Evolutionary conservation across 1,140 invertebrate species (phyloP).

Genomic region (Pseudomyrmex dendroicus): DNA sequence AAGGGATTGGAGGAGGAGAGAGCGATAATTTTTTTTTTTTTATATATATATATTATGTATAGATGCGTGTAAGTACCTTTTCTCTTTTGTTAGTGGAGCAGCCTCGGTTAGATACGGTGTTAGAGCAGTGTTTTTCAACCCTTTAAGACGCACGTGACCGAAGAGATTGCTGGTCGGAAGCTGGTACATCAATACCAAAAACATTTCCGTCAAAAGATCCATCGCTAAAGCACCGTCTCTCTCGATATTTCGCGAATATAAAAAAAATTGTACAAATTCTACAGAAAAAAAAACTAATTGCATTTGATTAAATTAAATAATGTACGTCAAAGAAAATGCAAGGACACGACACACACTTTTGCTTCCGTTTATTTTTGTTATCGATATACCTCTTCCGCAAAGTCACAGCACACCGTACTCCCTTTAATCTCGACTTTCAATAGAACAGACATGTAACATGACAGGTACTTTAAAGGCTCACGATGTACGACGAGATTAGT

Average conservation of each 20-base stretch:
- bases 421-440: slow-evolving; percentile 48
- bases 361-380: background rate
- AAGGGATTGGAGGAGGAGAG: slow-evolving; percentile 7
- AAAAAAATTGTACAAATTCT: too few relatives aligned
- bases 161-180: background rate
- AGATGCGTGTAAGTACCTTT: slow-evolving; percentile 20
- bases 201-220: too few relatives aligned
- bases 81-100: slow-evolving; percentile 48
- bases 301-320: too few relatives aligned
- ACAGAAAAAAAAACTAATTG: too few relatives aligned
- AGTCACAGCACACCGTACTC: background rate
- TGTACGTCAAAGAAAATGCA: background rate
- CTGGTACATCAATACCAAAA: too few relatives aligned
- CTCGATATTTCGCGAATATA: too few relatives aligned
- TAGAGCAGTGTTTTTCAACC: slow-evolving; percentile 60
- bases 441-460: slow-evolving; percentile 9
- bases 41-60: slow-evolving; percentile 9
- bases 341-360: background rate
- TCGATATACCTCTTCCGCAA: slow-evolving; percentile 18
- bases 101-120: slow-evolving; percentile 55
- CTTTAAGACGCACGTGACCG: slow-evolving; percentile 23
- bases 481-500: slow-evolving; percentile 9
- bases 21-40: slow-evolving; percentile 31
- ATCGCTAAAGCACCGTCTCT: too few relatives aligned
- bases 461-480: slow-evolving; percentile 17